Base-by-base conservation (phyloP, 2,888 invertebrate genomes). In the Ectemnius lituratus region DNA sequence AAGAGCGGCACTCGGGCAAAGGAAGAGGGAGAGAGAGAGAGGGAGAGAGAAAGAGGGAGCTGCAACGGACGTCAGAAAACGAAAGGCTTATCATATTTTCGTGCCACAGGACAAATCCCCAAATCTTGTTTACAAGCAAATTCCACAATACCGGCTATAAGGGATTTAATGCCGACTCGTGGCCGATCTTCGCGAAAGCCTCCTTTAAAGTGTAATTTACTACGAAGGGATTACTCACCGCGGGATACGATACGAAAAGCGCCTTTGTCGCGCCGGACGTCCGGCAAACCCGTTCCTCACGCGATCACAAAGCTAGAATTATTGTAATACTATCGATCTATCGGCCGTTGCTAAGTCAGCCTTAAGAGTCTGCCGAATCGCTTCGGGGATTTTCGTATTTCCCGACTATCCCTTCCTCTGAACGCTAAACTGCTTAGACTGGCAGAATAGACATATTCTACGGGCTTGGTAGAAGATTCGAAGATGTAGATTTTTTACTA, bases 101-200 rank as follows among this genome's bases (percentile, higher is more conserved):
- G 72, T 81, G 74, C 70, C 69, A 69, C 79, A 79, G 81, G 81
- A 85, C 86, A 87, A 89, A 90, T 90, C 89, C 87, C 72, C 84
- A 87, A 89, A 90, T 90, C 89, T 88, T 87, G 89, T 87, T 89
- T 88, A 87, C 88, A 88, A 85, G 88, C 85, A 84, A 85, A 88
- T 83, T 86, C 81, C 76, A 87, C 86, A 87, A 88, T 87, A 82
- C 80, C 78, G 78, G 76, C 73, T 81, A 79, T 81, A 81, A 77
- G 81, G 84, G 84, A 84, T 84, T 85, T 85, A 85, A 86, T 84
- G 78, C 83, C 37, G 83, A 86, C 78, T 85, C 80, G 67, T 65
- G 75, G 77, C 80, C 79, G 82, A 82, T 79, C 84, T 79, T 78
- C 69, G 79, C 83, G 78, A 83, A 84, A 85, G 83, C 81, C 84